Percentiles rank a stretch among this genome's conserved stretches.
These are phyloP conservation scores for Danio albolineatus DNA, from an alignment of 2,797 vertebrate genomes.

Conservation along the genomic window DNA sequence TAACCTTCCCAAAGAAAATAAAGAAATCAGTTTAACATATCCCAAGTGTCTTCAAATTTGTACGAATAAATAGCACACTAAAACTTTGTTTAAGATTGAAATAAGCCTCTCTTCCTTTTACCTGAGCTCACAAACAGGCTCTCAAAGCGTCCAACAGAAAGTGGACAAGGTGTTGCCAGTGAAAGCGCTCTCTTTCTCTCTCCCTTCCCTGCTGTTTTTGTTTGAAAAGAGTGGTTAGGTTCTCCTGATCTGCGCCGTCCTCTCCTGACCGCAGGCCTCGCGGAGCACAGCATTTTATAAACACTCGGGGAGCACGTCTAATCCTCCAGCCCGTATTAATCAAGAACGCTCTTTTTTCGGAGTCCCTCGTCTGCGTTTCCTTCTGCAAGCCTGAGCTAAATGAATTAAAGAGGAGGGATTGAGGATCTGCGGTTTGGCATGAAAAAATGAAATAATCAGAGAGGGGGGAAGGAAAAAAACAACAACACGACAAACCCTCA, in stretches of 20 bases:
- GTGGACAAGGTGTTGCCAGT: constrained; percentile 24
- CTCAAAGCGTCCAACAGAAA: neutral
- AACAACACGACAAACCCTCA: constrained; percentile 53
- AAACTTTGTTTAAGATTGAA: neutral
- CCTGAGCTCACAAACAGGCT: constrained; percentile 9
- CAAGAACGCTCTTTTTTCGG: constrained; percentile 73
- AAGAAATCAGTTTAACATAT: neutral
- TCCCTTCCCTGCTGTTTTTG: constrained; percentile 40
- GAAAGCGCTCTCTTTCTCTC: constrained; percentile 10
- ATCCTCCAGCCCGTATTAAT: constrained; percentile 82
- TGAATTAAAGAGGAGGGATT: constrained; percentile 75
- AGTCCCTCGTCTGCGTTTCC: constrained; percentile 62
- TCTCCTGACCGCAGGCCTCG: constrained; percentile 56
- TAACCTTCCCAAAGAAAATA: neutral
- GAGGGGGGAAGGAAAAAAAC: neutral
- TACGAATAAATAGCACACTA: neutral
- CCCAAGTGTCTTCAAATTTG: neutral
- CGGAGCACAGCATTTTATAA: constrained; percentile 70
- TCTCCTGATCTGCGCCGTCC: constrained; percentile 54
- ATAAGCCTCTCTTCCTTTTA: neutral
- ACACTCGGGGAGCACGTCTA: constrained; percentile 77
- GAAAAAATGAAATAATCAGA: constrained; percentile 50
- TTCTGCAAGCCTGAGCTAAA: constrained; percentile 83
- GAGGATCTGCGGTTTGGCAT: constrained; percentile 80
- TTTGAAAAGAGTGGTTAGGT: constrained; percentile 52